Conservation (phyloP, 2,888 invertebrate genomes). For the Eudasyphora cyanicolor region DNA sequence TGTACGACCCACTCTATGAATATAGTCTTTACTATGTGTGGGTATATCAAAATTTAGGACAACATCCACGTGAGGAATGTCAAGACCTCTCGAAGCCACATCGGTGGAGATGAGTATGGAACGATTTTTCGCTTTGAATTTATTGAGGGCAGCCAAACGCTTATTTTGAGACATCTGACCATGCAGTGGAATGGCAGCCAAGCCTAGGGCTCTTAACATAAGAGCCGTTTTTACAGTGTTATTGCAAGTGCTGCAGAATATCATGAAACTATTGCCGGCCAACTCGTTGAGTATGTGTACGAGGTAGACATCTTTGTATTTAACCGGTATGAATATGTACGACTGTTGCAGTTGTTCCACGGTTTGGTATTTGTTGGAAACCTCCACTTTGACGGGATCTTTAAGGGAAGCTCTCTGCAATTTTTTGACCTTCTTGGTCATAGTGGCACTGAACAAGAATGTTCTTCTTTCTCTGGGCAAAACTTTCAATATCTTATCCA, state of each 20-base stretch:
- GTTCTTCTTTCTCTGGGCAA: constrained; percentile 96
- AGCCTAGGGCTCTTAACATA: constrained; percentile 93
- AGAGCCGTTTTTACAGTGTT: constrained; percentile 94
- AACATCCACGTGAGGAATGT: constrained; percentile 99
- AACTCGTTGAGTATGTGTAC: constrained; percentile 97
- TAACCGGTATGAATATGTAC: constrained; percentile 96
- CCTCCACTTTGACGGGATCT: constrained; percentile 97
- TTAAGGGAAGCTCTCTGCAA: constrained; percentile 95
- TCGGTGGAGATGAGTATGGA: constrained; percentile 98
- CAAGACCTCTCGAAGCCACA: constrained; percentile 98
- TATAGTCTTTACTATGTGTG: constrained; percentile 98
- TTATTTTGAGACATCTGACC: constrained; percentile 99
- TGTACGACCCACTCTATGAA: constrained; percentile 98
- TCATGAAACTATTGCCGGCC: constrained; percentile 97
- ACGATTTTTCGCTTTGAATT: constrained; percentile 96
- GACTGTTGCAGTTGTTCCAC: constrained; percentile 97
- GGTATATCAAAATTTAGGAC: constrained; percentile 99
- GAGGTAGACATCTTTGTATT: constrained; percentile 98
- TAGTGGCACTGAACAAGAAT: constrained; percentile 98
- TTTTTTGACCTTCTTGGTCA: constrained; percentile 99
- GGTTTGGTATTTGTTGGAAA: constrained; percentile 97
- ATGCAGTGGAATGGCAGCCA: constrained; percentile 97
- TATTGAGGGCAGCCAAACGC: constrained; percentile 95
- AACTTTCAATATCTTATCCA: constrained; percentile 94
- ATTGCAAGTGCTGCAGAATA: constrained; percentile 97